Base-by-base conservation (phyloP, 2,113 vertebrate genomes). In the Proteles cristata region DNA sequence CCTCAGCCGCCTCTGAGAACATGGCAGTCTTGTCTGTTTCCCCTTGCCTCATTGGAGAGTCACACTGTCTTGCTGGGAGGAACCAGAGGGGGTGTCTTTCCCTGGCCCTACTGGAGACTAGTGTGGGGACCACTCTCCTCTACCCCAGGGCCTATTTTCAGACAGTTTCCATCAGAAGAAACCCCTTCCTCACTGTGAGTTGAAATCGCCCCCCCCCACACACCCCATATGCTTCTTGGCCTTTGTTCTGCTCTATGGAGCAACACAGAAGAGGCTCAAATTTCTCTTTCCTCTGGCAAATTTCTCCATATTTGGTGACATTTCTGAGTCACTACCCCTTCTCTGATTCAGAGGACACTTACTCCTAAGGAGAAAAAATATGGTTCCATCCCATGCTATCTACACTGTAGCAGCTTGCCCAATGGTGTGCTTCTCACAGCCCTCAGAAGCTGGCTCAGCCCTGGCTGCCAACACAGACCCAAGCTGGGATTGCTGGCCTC, bases 371-470 rank as follows among this genome's bases (percentile, higher is more conserved):
- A 88, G 55, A 90, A 74, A 50, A 5, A 55, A 3, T 5, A 17
- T 33, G 76, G 8, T 45, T 55, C 0, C 19, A n/a, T 23, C 19
- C 33, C 31, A 50, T 63, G 31, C n/a, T 35, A 0, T 12, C 43
- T 55, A 15, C 50, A 45, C 12, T 0, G 4, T 1, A 3, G 4
- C 33, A 16, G n/a, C 26, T 33, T 26, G 28, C 7, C 19, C 0
- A 1, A 10, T 4, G 0, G 39, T 1, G 2, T 3, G 4, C 50
- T 39, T 23, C 50, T 77, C 43, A 12, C 4, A 1, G 12, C 35
- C 76, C 55, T 58, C 7, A 0, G 81, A 50, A 65, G 48, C n/a
- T 55, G 53, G 61, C 35, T 21, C 19, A 10, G 9, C 5, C 48
- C 50, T 25, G 3, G 4, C 14, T 19, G 26, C 55, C 35, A 35